A percentile compares a stretch with the other conserved stretches of the same genome.
Conservation (phyloP, 2,113 vertebrate genomes). For the Strix aluco region DNA sequence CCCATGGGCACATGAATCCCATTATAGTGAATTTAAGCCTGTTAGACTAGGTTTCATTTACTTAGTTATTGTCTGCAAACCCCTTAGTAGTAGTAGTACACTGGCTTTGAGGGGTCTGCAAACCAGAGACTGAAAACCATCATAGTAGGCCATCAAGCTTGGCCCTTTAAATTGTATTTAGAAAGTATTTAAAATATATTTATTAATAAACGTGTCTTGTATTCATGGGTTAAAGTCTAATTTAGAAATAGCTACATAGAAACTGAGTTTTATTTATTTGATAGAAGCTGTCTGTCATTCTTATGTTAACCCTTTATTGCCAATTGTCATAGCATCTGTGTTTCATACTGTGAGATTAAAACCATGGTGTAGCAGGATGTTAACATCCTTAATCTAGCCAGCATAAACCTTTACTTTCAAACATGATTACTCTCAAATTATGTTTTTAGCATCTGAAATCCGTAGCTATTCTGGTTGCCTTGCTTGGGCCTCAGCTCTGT, state of each 20-base stretch:
- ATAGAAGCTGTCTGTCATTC: background rate
- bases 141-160: conserved; percentile 3
- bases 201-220: background rate
- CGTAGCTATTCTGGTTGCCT: background rate
- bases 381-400: background rate
- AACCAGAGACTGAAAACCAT: background rate
- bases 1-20: background rate
- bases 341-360: background rate
- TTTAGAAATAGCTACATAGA: conserved; percentile 16
- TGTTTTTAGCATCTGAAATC: background rate
- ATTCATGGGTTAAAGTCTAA: conserved; percentile 6
- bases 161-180: conserved; percentile 42
- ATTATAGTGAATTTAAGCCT: background rate
- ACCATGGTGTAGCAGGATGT: background rate
- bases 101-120: background rate
- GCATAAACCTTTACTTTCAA: background rate
- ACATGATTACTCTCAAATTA: background rate
- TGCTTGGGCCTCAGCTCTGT: conserved; percentile 54
- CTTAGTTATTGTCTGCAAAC: background rate
- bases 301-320: conserved; percentile 30
- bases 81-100: background rate
- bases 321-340: background rate
- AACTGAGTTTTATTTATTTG: conserved; percentile 15
- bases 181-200: background rate
- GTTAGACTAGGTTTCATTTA: background rate